Percentiles rank a stretch among this genome's conserved stretches.
Evolutionary conservation across 2,797 vertebrate species (phyloP).

Genomic region (Phrynocephalus guinanensis): DNA sequence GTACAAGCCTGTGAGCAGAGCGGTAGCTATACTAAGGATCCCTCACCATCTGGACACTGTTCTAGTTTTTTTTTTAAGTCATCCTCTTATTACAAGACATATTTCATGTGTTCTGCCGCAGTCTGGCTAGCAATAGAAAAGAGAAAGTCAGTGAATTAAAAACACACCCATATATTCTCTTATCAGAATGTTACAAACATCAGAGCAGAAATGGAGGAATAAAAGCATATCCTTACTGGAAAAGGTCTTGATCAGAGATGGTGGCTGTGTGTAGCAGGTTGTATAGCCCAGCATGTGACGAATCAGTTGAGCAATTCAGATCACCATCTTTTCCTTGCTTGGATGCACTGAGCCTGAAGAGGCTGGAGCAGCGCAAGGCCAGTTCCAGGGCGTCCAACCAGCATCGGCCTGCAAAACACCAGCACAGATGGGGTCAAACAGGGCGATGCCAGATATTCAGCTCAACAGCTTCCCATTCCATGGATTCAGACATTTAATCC

Average conservation of each 20-base stretch:
- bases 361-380: constrained; percentile 93
- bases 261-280: constrained; percentile 84
- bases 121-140: neutral
- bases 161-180: neutral
- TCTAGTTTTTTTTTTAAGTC: constrained; percentile 37
- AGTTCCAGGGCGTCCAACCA: constrained; percentile 98
- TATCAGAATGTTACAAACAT: neutral
- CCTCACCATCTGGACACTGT: constrained; percentile 27
- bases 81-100: constrained; percentile 42
- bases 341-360: constrained; percentile 86
- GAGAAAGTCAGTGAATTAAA: neutral
- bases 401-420: constrained; percentile 87
- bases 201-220: constrained; percentile 7
- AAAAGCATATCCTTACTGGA: constrained; percentile 82
- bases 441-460: constrained; percentile 12
- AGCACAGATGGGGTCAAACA: constrained; percentile 13
- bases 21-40: constrained; percentile 46
- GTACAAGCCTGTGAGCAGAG: neutral
- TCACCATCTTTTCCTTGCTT: constrained; percentile 88
- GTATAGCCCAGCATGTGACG: constrained; percentile 82
- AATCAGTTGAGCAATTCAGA: constrained; percentile 83
- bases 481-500: constrained; percentile 32
- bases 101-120: neutral
- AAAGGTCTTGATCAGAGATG: constrained; percentile 87
- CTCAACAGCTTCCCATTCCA: constrained; percentile 15